Conservation (phyloP, 2,888 invertebrate genomes). For the Caenorhabditis parvicauda region DNA sequence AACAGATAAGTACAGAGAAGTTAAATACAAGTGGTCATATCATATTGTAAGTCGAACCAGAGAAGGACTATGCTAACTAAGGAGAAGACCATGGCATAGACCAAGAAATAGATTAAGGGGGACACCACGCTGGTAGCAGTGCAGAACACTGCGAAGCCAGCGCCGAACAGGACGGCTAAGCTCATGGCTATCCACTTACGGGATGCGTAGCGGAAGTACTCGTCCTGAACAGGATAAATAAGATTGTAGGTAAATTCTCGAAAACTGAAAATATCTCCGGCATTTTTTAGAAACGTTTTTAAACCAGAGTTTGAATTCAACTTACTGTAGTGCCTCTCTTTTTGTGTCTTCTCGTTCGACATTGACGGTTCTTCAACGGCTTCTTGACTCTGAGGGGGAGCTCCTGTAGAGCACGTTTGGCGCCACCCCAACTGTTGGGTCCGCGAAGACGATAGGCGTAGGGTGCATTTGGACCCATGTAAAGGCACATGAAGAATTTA, state of each 20-base stretch:
- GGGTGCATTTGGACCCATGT: constrained; percentile 57
- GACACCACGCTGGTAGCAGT: constrained; percentile 36
- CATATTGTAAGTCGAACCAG: constrained; percentile 60
- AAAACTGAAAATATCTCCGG: background rate
- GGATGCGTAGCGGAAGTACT: constrained; percentile 58
- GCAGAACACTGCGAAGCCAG: constrained; percentile 44
- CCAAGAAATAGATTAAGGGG: constrained; percentile 38
- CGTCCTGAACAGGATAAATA: constrained; percentile 51
- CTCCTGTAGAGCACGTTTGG: constrained; percentile 41
- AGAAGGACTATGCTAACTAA: constrained; percentile 47
- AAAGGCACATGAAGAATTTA: constrained; percentile 46
- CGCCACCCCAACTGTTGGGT: constrained; percentile 50
- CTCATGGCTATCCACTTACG: constrained; percentile 51
- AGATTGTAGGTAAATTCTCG: background rate
- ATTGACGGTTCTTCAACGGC: constrained; percentile 54
- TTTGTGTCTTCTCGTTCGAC: constrained; percentile 51
- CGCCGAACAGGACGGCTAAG: constrained; percentile 33
- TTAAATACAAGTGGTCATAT: constrained; percentile 52
- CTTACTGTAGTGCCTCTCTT: constrained; percentile 44
- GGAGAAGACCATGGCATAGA: constrained; percentile 47
- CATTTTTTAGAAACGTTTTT: background rate
- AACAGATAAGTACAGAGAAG: no score
- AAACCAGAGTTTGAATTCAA: background rate
- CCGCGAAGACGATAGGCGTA: constrained; percentile 57
- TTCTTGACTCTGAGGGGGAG: constrained; percentile 51